Conservation (phyloP, 1,140 invertebrate species). For the Bombus haemorrhoidalis region DNA sequence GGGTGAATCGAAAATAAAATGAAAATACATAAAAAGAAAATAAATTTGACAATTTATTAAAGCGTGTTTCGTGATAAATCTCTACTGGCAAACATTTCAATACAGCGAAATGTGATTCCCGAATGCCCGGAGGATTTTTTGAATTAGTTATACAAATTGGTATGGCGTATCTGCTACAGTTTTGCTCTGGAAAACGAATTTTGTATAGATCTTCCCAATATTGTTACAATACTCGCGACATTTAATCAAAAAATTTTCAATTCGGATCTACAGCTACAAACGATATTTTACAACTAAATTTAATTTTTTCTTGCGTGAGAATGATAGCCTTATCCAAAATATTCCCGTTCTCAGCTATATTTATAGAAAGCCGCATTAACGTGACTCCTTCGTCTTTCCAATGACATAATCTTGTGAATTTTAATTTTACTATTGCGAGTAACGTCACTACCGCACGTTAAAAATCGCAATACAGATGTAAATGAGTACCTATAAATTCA, state of each 20-base stretch:
- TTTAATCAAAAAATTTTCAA: neutral
- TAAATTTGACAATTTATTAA: neutral
- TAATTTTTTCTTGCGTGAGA: neutral
- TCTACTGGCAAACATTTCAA: neutral
- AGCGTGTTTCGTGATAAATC: neutral
- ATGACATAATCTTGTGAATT: neutral
- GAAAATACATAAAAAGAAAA: neutral
- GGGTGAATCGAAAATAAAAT: neutral
- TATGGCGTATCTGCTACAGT: neutral
- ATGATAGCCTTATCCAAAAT: neutral
- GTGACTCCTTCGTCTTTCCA: neutral
- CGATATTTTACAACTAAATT: neutral
- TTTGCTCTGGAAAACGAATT: neutral
- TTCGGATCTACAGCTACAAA: neutral
- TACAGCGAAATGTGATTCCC: neutral
- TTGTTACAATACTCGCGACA: neutral
- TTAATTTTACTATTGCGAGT: neutral
- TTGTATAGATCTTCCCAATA: neutral
- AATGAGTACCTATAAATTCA: neutral
- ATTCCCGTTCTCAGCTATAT: neutral
- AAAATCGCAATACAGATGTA: neutral
- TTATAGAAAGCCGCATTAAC: neutral
- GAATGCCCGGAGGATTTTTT: neutral
- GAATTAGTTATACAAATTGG: slow-evolving; percentile 1
- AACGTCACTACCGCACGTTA: neutral